Conservation (phyloP, 2,797 vertebrate genomes). For the Phoxinus dragarum region DNA sequence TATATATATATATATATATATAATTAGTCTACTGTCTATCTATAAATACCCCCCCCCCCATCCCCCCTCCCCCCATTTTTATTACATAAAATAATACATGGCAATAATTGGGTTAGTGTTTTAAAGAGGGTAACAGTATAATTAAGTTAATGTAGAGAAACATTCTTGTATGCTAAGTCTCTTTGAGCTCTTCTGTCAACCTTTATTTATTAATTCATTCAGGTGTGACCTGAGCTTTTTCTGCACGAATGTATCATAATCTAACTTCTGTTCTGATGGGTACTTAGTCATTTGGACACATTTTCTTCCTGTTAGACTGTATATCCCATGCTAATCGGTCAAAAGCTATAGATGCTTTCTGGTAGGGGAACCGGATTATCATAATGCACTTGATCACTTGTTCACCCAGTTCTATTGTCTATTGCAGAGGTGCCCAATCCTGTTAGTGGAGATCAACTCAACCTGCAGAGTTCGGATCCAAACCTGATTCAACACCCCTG, state of each 20-base stretch:
- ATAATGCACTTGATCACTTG: background rate
- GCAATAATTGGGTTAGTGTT: background rate
- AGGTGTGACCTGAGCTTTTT: background rate
- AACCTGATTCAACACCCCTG: background rate
- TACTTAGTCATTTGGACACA: background rate
- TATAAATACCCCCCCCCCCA: too few relatives aligned
- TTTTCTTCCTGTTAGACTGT: background rate
- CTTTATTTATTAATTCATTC: background rate
- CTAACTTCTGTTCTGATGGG: background rate
- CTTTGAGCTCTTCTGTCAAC: background rate
- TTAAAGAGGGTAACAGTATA: background rate
- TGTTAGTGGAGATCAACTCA: background rate
- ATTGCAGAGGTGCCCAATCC: background rate
- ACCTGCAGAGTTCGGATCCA: background rate
- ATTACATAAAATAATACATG: too few relatives aligned
- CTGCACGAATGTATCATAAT: background rate
- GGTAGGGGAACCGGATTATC: background rate
- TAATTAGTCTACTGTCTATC: too few relatives aligned
- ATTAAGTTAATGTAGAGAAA: background rate
- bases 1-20: too few relatives aligned
- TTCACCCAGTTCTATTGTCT: background rate
- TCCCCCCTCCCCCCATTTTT: too few relatives aligned
- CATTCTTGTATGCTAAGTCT: background rate
- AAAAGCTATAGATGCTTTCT: background rate
- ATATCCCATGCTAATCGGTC: background rate